Percentiles rank a stretch among this genome's conserved stretches.
Conservation (phyloP, 2,113 vertebrate genomes). For the Cyanoderma ruficeps region DNA sequence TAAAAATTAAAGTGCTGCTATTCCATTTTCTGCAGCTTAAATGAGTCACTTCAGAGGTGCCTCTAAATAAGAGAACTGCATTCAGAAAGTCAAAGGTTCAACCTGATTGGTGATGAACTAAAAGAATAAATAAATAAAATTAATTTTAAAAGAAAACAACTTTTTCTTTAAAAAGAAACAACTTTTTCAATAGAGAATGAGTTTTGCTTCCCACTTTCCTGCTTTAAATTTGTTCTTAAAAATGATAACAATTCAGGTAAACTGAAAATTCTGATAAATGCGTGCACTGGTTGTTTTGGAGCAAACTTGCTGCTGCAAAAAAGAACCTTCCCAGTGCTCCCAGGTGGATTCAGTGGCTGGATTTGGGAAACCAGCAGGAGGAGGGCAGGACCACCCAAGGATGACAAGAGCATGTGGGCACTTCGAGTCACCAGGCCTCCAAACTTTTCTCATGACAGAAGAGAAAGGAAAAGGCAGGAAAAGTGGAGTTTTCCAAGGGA, state of each 20-base stretch:
- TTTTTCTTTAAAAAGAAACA: neutral
- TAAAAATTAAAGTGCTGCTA: neutral
- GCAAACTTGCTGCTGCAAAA: neutral
- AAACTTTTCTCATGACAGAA: neutral
- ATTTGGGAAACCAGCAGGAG: neutral
- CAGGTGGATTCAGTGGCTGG: neutral
- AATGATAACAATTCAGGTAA: neutral
- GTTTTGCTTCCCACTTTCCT: neutral
- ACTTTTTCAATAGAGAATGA: neutral
- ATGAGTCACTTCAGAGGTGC: neutral
- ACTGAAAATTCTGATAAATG: neutral
- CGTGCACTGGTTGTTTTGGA: accelerated
- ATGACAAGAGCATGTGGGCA: accelerated
- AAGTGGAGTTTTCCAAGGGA: neutral
- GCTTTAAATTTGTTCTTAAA: neutral
- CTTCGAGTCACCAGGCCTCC: neutral
- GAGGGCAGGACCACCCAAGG: neutral
- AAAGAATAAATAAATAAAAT: neutral
- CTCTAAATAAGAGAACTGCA: neutral
- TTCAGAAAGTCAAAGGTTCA: neutral
- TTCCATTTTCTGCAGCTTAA: neutral
- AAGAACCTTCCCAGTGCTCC: neutral
- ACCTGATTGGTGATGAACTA: neutral
- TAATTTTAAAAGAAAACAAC: neutral
- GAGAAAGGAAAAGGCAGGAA: neutral